Evolutionary conservation across 2,113 vertebrate species (phyloP), one percentile per base, ranked within the genome.

Genomic region (Scopus umbretta): DNA sequence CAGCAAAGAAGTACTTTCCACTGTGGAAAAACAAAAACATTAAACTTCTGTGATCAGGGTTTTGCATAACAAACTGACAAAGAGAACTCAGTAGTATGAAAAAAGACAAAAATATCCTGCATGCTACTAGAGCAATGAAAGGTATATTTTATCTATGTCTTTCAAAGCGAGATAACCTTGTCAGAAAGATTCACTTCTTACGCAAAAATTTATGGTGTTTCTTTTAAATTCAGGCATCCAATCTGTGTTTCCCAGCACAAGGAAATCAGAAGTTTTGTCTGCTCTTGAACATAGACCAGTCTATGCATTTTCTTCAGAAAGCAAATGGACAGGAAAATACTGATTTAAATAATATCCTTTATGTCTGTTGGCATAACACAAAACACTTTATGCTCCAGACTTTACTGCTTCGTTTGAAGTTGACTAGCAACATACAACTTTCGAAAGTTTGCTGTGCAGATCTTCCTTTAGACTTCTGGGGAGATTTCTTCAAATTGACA

Each of bases 31-130:
- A 72, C 53, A 94, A 95, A 97, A 97, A 26, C 32, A 88, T 91
- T 84, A 49, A 71, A 88, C 71, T 81, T 97, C 90, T 97, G 90
- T 94, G 85, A 96, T 91, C 76, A n/a, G 62, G 7, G 61, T 84
- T 97, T 97, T 97, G 85, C 95, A 88, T 91, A 95, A 82, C 1
- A 0, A 97, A 93, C 82, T 95, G 91, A 61, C 93, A 97, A 95
- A 96, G 67, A 82, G 45, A 84, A 89, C 66, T 87, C 79, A 88
- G 63, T 50, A 84, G 43, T 86, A 94, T 27, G 90, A 96, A 93
- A 94, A 80, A 55, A 97, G 92, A 85, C 82, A 94, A 95, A 97
- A 97, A 94, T 58, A 87, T 91, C 52, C 70, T 81, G 86, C 36
- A 22, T 65, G 55, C 23, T 45, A 65, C 53, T 49, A 71, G 47